Conservation (phyloP, 2,888 invertebrate species). For the Polydrusus cervinus region DNA sequence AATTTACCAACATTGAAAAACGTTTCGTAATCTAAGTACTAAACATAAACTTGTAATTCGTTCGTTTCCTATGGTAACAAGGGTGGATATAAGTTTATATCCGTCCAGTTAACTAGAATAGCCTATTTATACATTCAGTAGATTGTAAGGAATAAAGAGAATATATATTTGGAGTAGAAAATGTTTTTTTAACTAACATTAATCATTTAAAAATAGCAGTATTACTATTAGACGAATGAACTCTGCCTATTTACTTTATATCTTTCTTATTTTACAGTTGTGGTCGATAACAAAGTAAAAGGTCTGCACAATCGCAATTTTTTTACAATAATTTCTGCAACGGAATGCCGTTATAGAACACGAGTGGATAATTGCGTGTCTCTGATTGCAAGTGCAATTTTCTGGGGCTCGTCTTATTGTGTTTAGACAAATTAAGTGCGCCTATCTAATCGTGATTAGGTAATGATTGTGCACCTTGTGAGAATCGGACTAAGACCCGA, state of each 20-base stretch:
- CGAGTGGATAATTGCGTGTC: constrained; percentile 37
- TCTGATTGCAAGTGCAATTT: constrained; percentile 31
- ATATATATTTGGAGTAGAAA: no score
- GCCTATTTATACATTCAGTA: no score
- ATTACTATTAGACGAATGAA: no score
- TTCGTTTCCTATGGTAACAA: no score
- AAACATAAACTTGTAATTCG: no score
- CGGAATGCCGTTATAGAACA: constrained; percentile 29
- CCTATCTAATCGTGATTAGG: constrained; percentile 34
- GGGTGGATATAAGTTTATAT: no score
- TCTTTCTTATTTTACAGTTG: background rate
- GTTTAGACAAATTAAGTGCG: constrained; percentile 41
- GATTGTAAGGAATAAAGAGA: no score
- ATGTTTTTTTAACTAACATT: no score
- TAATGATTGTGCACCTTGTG: constrained; percentile 32
- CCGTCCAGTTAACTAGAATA: no score
- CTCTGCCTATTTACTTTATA: background rate
- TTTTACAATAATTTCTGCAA: constrained; percentile 11
- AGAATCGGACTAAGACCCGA: constrained; percentile 25
- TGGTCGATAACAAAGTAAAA: constrained; percentile 28
- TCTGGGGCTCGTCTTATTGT: constrained; percentile 42
- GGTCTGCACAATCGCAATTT: constrained; percentile 12
- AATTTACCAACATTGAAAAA: no score
- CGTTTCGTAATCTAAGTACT: no score
- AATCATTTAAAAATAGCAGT: no score